Evolutionary conservation across 2,888 invertebrate genomes (phyloP), one percentile per base, ranked within the genome.

Genomic region (Gonocerus acuteangulatus): DNA sequence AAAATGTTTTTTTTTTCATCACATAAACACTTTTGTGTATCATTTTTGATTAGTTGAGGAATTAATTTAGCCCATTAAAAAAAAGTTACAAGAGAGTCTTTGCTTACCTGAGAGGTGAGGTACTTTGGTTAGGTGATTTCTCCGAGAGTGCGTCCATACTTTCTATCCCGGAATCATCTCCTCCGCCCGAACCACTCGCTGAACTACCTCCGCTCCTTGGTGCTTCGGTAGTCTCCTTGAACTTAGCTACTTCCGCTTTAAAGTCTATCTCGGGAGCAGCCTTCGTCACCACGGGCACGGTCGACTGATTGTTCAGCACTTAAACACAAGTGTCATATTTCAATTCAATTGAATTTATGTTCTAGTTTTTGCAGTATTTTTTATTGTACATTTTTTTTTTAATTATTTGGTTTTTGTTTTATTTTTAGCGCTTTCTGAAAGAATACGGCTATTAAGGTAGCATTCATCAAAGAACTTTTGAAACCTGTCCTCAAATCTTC

Each of bases 111-210:
- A 49, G 69, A 36, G 74, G 74, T 48, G 69, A 69, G 56, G 71
- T 71, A 39, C 88, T 86, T 73, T 90, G 90, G 74, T 89, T 89
- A n/a, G 88, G 88, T 66, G 87, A 89, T 73, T 92, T 92, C 73
- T 93, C 92, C 18, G 91, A 91, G n/a, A 91, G 75, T 1, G 92
- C 91, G 73, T 93, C 92, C 92, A 92, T 91, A 36, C 90, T 90
- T 73, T 92, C 92, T 61, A 92, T 92, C 15, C 92, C 92, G 61
- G 91, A 91, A 74, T 92, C 64, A 32, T 64, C 64, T 7, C 64
- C 64, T 4, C 51, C 60, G 7, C 59, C 59, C 7, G 18, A 19
- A 3, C 39, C 39, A 22, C 52, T 52, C 21, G 36, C 42, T 3
- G 18, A n/a, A 47, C 47, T 47, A 13, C 47, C 15, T 4, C 47